Conservation (phyloP, 2,888 invertebrate genomes). For the Oligia fasciuncula region DNA sequence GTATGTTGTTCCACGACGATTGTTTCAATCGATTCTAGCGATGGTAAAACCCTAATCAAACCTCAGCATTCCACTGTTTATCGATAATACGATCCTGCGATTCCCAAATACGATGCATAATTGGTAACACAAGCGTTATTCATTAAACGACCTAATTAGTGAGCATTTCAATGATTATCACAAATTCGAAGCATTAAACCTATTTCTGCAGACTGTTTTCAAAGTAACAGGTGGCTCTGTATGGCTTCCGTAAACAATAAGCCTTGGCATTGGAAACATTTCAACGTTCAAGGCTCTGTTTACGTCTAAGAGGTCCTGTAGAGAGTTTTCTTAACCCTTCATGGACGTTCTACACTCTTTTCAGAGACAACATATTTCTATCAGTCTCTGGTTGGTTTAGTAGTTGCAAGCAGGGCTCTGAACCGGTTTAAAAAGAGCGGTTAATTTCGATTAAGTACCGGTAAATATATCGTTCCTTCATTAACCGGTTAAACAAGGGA, state of each 20-base stretch:
- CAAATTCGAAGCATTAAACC: conserved; percentile 8
- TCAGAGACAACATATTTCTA: not conserved
- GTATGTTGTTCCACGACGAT: not conserved
- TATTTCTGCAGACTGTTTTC: conserved; percentile 18
- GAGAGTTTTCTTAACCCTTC: not conserved
- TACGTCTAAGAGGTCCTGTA: not conserved
- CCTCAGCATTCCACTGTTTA: conserved; percentile 12
- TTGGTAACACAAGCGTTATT: conserved; percentile 14
- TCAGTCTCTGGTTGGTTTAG: not conserved
- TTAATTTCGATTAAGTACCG: no score
- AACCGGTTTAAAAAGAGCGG: no score
- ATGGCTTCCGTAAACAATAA: conserved; percentile 30
- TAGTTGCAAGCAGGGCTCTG: no score
- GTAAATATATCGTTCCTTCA: no score
- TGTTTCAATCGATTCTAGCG: not conserved
- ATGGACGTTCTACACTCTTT: not conserved
- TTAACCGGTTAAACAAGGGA: no score
- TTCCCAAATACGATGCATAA: conserved; percentile 21
- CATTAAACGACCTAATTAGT: conserved; percentile 30
- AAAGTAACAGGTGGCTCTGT: conserved; percentile 50
- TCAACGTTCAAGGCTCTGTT: conserved; percentile 25
- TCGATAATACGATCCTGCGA: conserved; percentile 25
- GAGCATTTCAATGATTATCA: conserved; percentile 15
- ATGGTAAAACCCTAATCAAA: not conserved
- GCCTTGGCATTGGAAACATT: conserved; percentile 31